Base-by-base conservation (phyloP, 2,113 vertebrate genomes). In the Saguinus midas region DNA sequence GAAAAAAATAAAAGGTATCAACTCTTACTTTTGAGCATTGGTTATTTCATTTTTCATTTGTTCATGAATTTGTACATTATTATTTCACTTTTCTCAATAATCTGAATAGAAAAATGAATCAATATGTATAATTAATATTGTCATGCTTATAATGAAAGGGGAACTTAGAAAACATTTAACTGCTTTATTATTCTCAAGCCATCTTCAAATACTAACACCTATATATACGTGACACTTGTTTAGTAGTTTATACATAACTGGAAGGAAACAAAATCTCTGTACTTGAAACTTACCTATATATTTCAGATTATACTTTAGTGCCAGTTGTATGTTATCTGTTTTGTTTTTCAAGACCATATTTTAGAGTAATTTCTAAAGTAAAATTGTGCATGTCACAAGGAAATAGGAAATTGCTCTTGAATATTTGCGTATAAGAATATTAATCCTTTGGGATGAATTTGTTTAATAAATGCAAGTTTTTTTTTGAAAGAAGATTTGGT, bases 371-470 rank as follows among this genome's bases (percentile, higher is more conserved):
- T 95, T 94, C 5, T 58, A 48, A 93, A 92, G 35, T 88, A 86
- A 91, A 91, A 91, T 91, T 92, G 23, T 81, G 81, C 21, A 6
- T 84, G 27, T 91, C 50, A 37, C 50, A 96, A 40, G 68, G 82
- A n/a, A 91, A 83, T 79, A 37, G 58, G 10, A 95, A 96, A 72
- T 91, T 96, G 17, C 50, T 81, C 92, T 96, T 88, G 75, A 88
- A n/a, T 96, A 73, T 93, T 96, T 93, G 4, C 16, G 21, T 96
- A 27, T 80, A 86, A 95, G 87, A 79, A 73, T 93, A 48, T 96
- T 70, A 93, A 73, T 89, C 52, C 25, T 10, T 82, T 95, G 37
- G 45, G 75, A 64, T 93, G 76, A 48, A 88, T 12, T 82, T 95
- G 16, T 86, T 96, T 95, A 7, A 48, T 88, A 91, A 95, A 82